Base-by-base conservation (phyloP, 2,113 vertebrate species). In the Mystacornis crossleyi region DNA sequence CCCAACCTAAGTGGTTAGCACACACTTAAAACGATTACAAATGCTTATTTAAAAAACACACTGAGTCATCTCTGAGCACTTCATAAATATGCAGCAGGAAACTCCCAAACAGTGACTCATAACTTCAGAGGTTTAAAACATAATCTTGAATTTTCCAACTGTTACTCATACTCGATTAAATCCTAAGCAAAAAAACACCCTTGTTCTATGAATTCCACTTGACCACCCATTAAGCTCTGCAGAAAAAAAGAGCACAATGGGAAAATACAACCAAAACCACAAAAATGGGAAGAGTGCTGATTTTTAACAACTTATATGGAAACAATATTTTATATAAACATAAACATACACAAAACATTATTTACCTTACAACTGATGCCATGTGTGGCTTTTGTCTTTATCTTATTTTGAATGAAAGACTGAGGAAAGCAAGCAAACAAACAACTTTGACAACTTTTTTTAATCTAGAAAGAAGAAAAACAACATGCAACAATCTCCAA, bases 31-130 rank as follows among this genome's bases (percentile, higher is more conserved):
- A 91, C 9, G 2, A 90, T 81, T 89, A 89, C 84, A 95, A 93
- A 93, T 55, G 72, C 81, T 93, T 93, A 89, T 89, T 95, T 92
- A 75, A 94, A 95, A 96, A 86, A 72, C 65, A 93, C 84, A 86
- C 71, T 90, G 95, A 95, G 77, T 97, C 93, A 94, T 85, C 89
- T 85, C 64, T n/a, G 43, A 91, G 61, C 85, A 67, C 67, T 86
- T 83, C 85, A 95, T 94, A 94, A 96, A 97, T 91, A 97, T 86
- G 91, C 92, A 95, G 65, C 62, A 95, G 94, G 96, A 97, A 95
- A 96, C 89, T 95, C 96, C 94, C 93, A 95, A 97, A 95, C 80
- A 89, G 50, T 95, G 96, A 97, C 87, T 97, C 96, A 97, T 51
- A 90, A 71, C 80, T 93, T 93, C 73, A 89, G 62, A 88, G 85